These are phyloP conservation scores for Polydrusus cervinus DNA, from an alignment of 2,888 invertebrate genomes.

Conservation along the genomic window DNA sequence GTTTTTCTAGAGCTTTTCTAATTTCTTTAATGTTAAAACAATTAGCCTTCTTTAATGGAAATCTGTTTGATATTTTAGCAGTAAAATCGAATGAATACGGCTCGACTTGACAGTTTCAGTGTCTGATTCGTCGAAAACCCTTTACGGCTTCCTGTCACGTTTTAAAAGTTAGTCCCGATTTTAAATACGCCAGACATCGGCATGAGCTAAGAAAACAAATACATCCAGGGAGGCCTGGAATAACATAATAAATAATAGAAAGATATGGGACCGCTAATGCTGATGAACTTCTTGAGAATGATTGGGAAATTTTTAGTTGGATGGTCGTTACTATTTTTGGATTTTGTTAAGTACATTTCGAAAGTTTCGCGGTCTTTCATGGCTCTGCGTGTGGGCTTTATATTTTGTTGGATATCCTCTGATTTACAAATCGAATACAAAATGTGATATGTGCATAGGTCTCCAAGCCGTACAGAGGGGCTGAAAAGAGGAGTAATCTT, in stretches of 20 bases:
- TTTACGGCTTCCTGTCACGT: slow-evolving; percentile 47
- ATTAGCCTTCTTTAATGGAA: slow-evolving; percentile 28
- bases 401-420: too few species aligned
- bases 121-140: slow-evolving; percentile 46
- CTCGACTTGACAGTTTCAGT: slow-evolving; percentile 44
- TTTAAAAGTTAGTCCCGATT: slow-evolving; percentile 38
- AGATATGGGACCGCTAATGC: slow-evolving; percentile 10
- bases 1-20: slow-evolving; percentile 32
- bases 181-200: slow-evolving; percentile 48
- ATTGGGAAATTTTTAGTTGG: neutral
- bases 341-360: too few species aligned
- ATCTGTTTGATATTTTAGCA: slow-evolving; percentile 43
- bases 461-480: too few species aligned
- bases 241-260: slow-evolving; percentile 42
- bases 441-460: too few species aligned
- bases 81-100: slow-evolving; percentile 42
- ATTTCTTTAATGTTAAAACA: slow-evolving; percentile 32
- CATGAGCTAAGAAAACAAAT: slow-evolving; percentile 43
- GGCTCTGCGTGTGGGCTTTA: too few species aligned
- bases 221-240: slow-evolving; percentile 49
- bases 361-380: too few species aligned
- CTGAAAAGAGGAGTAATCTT: too few species aligned
- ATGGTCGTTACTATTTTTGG: too few species aligned
- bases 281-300: slow-evolving; percentile 17
- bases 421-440: too few species aligned